A percentile compares a stretch with the other conserved stretches of the same genome.
Evolutionary conservation across 2,888 invertebrate species (phyloP).

Genomic region (Apamea epomidion): DNA sequence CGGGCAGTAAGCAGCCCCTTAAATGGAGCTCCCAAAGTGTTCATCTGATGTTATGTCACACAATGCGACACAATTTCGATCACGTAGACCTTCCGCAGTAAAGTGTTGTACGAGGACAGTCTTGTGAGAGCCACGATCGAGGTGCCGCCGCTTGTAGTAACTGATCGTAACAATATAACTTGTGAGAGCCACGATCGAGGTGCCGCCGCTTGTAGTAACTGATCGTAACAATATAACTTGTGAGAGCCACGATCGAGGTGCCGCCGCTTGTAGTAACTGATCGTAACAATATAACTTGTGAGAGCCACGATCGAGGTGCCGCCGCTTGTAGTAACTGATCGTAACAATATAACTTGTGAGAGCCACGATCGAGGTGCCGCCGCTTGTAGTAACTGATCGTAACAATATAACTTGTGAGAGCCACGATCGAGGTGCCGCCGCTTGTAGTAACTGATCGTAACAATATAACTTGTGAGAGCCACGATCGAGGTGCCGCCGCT

Average conservation of each 20-base stretch:
- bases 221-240: conserved; percentile 3
- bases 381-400: conserved; percentile 6
- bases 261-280: conserved; percentile 3
- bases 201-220: neutral
- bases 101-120: conserved; percentile 16
- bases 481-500: too few species aligned
- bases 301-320: too few species aligned
- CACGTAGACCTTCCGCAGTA: conserved; percentile 16
- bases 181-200: too few species aligned
- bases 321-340: conserved; percentile 5
- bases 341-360: neutral
- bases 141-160: conserved; percentile 7
- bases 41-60: conserved; percentile 12
- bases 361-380: too few species aligned
- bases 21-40: conserved; percentile 1
- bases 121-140: neutral
- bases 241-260: too few species aligned
- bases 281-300: neutral
- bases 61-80: conserved; percentile 37
- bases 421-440: too few species aligned
- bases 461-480: too few species aligned
- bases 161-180: conserved; percentile 1
- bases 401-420: neutral
- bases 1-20: neutral
- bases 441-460: conserved; percentile 8